phyloP scores from a whole-genome alignment of 2,113 vertebrate species.

The Octodon degus region DNA sequence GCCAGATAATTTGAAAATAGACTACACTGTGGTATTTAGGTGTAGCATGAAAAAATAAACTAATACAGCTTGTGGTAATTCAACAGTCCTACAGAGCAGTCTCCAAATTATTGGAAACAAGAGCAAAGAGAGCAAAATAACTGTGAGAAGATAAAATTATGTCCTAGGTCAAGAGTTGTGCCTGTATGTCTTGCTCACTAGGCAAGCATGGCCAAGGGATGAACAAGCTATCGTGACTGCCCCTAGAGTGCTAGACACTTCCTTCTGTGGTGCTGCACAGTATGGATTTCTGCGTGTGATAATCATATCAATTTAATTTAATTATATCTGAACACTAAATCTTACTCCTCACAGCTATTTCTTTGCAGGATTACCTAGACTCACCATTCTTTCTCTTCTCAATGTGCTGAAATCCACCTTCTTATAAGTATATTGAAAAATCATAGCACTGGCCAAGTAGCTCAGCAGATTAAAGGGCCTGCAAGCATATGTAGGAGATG shows the following conservation, averaged over 20 bases:
- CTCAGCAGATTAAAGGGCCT: no score
- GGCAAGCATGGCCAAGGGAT: background rate
- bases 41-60: background rate
- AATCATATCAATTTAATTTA: background rate
- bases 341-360: background rate
- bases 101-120: background rate
- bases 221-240: background rate
- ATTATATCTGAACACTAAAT: background rate
- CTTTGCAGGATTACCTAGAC: background rate
- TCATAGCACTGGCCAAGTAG: background rate
- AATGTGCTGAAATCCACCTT: background rate
- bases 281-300: background rate
- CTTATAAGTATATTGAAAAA: background rate
- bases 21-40: background rate
- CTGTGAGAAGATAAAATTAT: slow-evolving; percentile 23
- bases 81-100: background rate
- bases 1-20: background rate
- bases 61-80: background rate
- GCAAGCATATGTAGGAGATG: no score
- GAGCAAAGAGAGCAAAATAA: background rate
- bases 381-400: slow-evolving; percentile 4
- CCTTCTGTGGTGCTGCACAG: background rate
- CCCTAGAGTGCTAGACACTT: background rate
- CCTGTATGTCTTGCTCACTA: background rate
- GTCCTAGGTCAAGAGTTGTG: background rate